Percentiles rank a stretch among this genome's conserved stretches.
Evolutionary conservation across 2,888 invertebrate species (phyloP).

Genomic region (Clivina fossor): DNA sequence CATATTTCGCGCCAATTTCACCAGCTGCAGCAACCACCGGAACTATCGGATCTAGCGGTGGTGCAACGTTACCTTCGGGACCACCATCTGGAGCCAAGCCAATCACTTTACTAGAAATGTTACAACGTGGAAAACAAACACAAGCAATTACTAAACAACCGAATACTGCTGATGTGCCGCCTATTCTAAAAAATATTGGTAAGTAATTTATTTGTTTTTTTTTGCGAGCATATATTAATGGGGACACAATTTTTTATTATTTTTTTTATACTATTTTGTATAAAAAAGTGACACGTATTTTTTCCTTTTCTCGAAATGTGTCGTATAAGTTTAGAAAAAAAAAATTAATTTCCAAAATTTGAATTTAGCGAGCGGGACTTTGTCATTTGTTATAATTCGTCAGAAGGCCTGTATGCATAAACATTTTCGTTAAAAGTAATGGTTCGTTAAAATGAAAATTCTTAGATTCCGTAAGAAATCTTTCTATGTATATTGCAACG

Average conservation of each 20-base stretch:
- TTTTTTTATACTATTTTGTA: too few species aligned
- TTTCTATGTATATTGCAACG: too few species aligned
- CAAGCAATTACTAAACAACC: slow-evolving; percentile 22
- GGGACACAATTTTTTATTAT: neutral
- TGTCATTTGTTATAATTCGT: too few species aligned
- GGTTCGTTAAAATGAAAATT: too few species aligned
- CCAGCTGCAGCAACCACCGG: slow-evolving; percentile 58
- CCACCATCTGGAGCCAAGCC: slow-evolving; percentile 42
- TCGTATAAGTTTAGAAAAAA: too few species aligned
- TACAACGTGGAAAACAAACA: slow-evolving; percentile 66
- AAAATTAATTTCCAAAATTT: too few species aligned
- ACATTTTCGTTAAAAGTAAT: too few species aligned
- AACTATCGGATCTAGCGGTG: slow-evolving; percentile 35
- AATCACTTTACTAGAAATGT: slow-evolving; percentile 66
- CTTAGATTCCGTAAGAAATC: too few species aligned
- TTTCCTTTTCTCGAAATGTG: too few species aligned
- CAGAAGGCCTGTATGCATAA: too few species aligned
- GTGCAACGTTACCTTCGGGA: slow-evolving; percentile 36
- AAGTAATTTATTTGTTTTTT: slow-evolving; percentile 13
- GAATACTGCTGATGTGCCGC: slow-evolving; percentile 32
- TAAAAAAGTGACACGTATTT: too few species aligned
- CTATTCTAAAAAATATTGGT: slow-evolving; percentile 39
- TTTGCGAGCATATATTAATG: neutral
- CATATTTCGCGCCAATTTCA: slow-evolving; percentile 72
- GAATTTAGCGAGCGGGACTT: too few species aligned